These are phyloP conservation scores for Cathartes aura DNA, from an alignment of 2,113 vertebrate species.

Conservation along the genomic window DNA sequence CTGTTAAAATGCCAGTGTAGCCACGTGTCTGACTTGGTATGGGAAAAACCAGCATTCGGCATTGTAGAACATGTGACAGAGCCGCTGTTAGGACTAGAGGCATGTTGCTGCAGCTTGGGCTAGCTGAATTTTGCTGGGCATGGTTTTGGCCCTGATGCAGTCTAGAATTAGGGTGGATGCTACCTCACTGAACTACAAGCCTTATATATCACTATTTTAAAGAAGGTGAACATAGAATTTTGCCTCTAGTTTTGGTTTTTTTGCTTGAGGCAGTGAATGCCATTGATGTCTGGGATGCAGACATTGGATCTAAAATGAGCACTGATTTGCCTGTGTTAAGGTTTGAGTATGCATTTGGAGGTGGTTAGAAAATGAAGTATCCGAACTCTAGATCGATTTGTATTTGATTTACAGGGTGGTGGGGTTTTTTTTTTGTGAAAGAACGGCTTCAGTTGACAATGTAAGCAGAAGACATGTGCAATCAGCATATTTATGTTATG, in stretches of 20 bases:
- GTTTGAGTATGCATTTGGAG: not conserved
- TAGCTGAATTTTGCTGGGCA: not conserved
- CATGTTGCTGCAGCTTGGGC: not conserved
- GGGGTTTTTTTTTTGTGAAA: not conserved
- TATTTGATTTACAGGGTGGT: not conserved
- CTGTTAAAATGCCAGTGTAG: not conserved
- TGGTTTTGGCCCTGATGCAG: not conserved
- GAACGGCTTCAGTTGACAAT: not conserved
- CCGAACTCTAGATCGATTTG: not conserved
- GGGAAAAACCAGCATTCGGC: not conserved
- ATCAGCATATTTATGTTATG: not conserved
- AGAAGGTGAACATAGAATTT: not conserved
- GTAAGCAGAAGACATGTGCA: not conserved
- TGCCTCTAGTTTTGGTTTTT: not conserved
- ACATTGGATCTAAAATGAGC: not conserved
- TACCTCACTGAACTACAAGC: not conserved
- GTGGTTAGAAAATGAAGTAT: not conserved
- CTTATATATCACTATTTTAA: not conserved
- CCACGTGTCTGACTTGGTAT: fast-evolving
- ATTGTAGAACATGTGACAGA: fast-evolving
- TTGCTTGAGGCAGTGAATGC: not conserved
- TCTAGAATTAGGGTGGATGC: not conserved
- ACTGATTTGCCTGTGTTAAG: not conserved
- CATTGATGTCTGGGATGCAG: not conserved
- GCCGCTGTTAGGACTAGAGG: not conserved